Evolutionary conservation across 2,888 invertebrate species (phyloP).

Genomic region (Acrobasis consociella): DNA sequence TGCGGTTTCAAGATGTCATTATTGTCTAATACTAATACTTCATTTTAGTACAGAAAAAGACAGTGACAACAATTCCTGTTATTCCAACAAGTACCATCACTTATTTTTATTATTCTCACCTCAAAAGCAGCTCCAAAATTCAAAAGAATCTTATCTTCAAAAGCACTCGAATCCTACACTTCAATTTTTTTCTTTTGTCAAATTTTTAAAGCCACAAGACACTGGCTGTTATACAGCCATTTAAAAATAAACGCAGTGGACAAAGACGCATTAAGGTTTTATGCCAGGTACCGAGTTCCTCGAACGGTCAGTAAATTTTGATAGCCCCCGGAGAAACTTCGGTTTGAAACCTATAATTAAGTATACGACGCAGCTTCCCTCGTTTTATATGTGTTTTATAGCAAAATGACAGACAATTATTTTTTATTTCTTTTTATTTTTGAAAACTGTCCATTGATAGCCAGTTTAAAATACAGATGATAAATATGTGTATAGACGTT

Average conservation of each 20-base stretch:
- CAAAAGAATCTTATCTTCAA: slow-evolving; percentile 7
- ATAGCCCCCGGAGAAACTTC: slow-evolving; percentile 12
- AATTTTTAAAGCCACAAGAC: slow-evolving; percentile 12
- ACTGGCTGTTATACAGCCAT: slow-evolving; percentile 7
- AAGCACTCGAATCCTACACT: slow-evolving; percentile 4
- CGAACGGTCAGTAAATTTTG: slow-evolving; percentile 24
- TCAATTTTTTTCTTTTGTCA: slow-evolving; percentile 22
- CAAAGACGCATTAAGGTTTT: slow-evolving; percentile 27
- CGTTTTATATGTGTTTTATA: slow-evolving; percentile 12
- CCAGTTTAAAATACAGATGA: slow-evolving; percentile 1
- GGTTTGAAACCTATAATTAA: slow-evolving; percentile 19
- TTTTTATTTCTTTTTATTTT: slow-evolving; percentile 4
- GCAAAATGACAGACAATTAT: slow-evolving; percentile 12
- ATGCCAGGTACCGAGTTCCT: slow-evolving; percentile 27
- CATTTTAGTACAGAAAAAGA: too few species aligned
- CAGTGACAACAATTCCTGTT: too few species aligned
- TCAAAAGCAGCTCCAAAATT: not conserved
- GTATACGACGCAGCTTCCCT: slow-evolving; percentile 19
- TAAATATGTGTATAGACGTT: not conserved
- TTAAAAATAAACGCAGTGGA: slow-evolving; percentile 25
- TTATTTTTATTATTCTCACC: not conserved
- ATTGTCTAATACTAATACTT: too few species aligned
- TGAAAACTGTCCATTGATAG: not conserved
- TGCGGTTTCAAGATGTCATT: too few species aligned
- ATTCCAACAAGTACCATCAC: too few species aligned